These are phyloP conservation scores for Uloborus plumipes DNA, from an alignment of 2,888 invertebrate species.

Conservation along the genomic window DNA sequence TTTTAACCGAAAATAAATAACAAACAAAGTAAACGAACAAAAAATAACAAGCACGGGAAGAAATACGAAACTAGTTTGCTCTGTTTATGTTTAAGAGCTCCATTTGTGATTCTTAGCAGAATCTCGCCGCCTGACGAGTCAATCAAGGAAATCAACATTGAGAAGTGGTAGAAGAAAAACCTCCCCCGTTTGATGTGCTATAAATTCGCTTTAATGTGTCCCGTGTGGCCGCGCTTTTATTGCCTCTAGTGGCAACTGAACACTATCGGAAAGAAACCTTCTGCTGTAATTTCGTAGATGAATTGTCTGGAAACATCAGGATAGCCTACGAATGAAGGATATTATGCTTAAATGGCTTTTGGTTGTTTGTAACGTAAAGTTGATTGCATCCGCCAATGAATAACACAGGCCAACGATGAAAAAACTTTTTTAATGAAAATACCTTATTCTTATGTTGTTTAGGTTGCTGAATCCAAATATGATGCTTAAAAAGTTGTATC, in stretches of 20 bases:
- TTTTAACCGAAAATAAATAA: no score
- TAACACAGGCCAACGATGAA: no score
- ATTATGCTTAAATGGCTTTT: conserved; percentile 16
- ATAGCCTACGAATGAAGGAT: background rate
- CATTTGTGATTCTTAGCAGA: conserved; percentile 2
- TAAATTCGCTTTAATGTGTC: conserved; percentile 28
- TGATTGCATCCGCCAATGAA: conserved; percentile 17
- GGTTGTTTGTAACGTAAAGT: conserved; percentile 3
- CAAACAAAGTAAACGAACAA: no score
- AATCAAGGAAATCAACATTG: background rate
- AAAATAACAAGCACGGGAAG: no score
- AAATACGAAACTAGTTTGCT: no score
- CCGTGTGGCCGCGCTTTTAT: conserved; percentile 20
- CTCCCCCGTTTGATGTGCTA: background rate
- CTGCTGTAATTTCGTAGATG: conserved; percentile 20
- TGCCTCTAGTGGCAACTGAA: conserved; percentile 21
- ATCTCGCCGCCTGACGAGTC: background rate
- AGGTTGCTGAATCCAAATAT: no score
- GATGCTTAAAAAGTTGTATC: no score
- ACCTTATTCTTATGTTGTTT: no score
- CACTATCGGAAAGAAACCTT: conserved; percentile 17
- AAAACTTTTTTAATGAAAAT: no score
- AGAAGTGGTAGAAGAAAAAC: background rate
- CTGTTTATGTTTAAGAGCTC: no score
- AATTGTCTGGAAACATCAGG: background rate